These are phyloP conservation scores for Dynastes grantii DNA, from an alignment of 2,888 invertebrate species.

Conservation along the genomic window DNA sequence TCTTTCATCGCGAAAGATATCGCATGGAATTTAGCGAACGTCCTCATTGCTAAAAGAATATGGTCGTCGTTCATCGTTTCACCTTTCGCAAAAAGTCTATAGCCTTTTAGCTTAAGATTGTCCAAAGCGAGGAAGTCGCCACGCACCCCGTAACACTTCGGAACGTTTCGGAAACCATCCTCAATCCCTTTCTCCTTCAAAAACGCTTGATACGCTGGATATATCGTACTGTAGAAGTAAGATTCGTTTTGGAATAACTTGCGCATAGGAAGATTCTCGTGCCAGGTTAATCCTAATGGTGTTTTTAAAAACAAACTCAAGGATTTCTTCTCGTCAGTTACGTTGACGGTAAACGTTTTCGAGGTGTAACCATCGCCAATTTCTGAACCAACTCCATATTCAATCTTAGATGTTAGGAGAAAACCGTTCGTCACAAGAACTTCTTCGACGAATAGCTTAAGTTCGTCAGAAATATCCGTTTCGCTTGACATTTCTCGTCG, in stretches of 20 bases:
- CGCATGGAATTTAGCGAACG: conserved; percentile 74
- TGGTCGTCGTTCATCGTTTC: conserved; percentile 67
- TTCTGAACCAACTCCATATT: conserved; percentile 30
- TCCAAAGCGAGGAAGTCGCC: conserved; percentile 67
- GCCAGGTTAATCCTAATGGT: conserved; percentile 1
- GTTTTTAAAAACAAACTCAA: conserved; percentile 44
- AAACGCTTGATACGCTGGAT: conserved; percentile 28
- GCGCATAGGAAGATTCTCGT: neutral
- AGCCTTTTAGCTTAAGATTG: conserved; percentile 66
- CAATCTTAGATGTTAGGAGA: neutral
- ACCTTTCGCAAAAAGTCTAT: conserved; percentile 64
- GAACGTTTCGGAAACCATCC: conserved; percentile 39
- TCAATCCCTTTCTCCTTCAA: conserved; percentile 30
- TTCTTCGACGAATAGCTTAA: conserved; percentile 18
- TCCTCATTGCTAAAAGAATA: conserved; percentile 63
- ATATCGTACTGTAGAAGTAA: conserved; percentile 26
- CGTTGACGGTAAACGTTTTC: conserved; percentile 25
- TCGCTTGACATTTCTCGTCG: neutral
- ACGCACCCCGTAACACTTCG: conserved; percentile 52
- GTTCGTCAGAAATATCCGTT: conserved; percentile 19
- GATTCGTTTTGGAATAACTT: conserved; percentile 30
- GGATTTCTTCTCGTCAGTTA: conserved; percentile 18
- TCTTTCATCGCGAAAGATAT: conserved; percentile 75
- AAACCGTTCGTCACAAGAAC: conserved; percentile 31
- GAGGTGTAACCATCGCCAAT: conserved; percentile 45